Conservation (phyloP, 2,113 vertebrate species). For the Piprites chloris region DNA sequence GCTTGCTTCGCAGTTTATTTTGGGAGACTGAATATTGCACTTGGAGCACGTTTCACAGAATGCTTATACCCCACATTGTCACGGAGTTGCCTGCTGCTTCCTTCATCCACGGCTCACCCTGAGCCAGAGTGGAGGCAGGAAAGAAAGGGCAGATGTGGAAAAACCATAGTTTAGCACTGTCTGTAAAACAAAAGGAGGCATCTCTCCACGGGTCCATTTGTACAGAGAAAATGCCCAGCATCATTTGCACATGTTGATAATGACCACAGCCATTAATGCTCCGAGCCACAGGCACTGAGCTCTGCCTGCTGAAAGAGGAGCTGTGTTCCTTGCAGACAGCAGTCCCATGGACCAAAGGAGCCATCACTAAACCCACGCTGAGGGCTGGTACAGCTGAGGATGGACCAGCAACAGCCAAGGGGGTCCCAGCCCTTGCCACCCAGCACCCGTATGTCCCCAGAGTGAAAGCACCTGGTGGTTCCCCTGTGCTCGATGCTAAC, state of each 20-base stretch:
- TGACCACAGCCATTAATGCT: not conserved
- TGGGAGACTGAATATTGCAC: not conserved
- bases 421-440: not conserved
- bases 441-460: accelerated
- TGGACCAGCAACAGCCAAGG: not conserved
- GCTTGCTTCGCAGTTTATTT: not conserved
- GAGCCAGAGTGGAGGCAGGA: not conserved
- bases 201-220: not conserved
- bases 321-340: not conserved
- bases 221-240: not conserved
- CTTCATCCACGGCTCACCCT: not conserved
- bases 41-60: not conserved
- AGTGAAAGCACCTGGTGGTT: accelerated
- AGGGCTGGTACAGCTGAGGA: not conserved
- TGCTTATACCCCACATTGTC: not conserved
- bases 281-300: not conserved
- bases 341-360: not conserved
- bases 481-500: not conserved
- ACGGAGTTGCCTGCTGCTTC: not conserved
- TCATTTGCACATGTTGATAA: not conserved
- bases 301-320: accelerated
- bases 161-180: not conserved
- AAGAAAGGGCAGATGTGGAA: not conserved
- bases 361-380: not conserved
- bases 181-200: not conserved